phyloP scores from a whole-genome alignment of 2,888 invertebrate genomes.

The Idaea straminata region DNA sequence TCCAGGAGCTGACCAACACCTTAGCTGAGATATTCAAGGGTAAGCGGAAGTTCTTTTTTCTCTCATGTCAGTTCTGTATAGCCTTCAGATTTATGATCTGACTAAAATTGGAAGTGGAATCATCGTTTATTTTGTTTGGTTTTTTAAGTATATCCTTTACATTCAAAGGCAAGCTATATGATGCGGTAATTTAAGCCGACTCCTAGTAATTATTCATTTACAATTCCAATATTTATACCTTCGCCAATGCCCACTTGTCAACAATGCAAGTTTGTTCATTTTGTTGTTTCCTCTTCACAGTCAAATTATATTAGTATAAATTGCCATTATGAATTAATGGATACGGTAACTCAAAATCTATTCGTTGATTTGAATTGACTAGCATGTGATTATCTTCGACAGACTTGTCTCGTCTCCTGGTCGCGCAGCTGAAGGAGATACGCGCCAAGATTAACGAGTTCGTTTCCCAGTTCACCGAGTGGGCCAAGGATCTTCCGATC shows the following conservation, averaged over 20 bases:
- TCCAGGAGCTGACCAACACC: slow-evolving; percentile 80
- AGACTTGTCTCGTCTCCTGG: slow-evolving; percentile 68
- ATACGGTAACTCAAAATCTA: too few species aligned
- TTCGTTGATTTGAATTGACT: neutral
- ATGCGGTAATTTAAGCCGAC: too few species aligned
- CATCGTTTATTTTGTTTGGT: too few species aligned
- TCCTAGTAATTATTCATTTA: too few species aligned
- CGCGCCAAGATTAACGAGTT: slow-evolving; percentile 52
- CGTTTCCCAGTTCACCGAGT: slow-evolving; percentile 48
- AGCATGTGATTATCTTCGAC: slow-evolving; percentile 11
- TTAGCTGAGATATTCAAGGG: slow-evolving; percentile 77
- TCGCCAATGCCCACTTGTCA: too few species aligned
- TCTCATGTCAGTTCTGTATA: neutral
- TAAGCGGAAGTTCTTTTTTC: slow-evolving; percentile 32
- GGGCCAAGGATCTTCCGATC: slow-evolving; percentile 68
- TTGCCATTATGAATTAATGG: too few species aligned
- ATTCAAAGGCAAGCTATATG: too few species aligned
- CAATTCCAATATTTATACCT: too few species aligned
- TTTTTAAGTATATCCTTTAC: too few species aligned
- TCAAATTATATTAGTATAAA: too few species aligned
- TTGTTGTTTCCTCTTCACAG: too few species aligned
- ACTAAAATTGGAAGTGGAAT: neutral
- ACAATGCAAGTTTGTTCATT: too few species aligned
- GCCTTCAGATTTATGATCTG: neutral
- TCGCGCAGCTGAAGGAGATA: slow-evolving; percentile 66